Evolutionary conservation across 2,113 vertebrate genomes (phyloP), one percentile per base, ranked within the genome.

Genomic region (Columbina picui): DNA sequence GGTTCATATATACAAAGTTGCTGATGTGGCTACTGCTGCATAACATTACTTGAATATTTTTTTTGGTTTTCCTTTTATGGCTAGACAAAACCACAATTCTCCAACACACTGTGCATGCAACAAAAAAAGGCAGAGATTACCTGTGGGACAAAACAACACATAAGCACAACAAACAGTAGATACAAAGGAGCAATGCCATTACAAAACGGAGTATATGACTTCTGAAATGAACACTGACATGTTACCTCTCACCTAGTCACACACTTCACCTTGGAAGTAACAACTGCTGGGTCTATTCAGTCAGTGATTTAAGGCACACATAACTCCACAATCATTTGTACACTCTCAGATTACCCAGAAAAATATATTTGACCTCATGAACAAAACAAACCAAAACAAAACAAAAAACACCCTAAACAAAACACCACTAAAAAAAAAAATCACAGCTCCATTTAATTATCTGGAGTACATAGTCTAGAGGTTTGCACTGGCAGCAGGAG

Each of bases 401-500:
- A 23, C 9, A 20, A 49, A 49, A 49, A 11, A 49, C n/a, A n/a
- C n/a, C 12, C 49, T 25, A 21, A 23, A 21, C 21, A 50, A 50
- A 50, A 25, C 12, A 22, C 49, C 49, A 22, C 25, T 14, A 23
- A 18, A 14, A 45, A 18, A 14, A 45, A 52, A 36, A 52, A 13
- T 17, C 16, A 50, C 15, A 73, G 16, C 6, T 63, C 30, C 14
- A 4, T 76, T 47, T 77, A 32, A 13, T 50, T 59, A 23, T 13
- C 18, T 45, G 14, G 25, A 56, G 8, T 45, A n/a, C 18, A n/a
- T 10, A 52, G 41, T 27, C 25, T 39, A 85, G 67, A 63, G 3
- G 4, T 52, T 79, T 47, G 25, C 0, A 0, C 27, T 61, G 32
- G 36, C 16, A 61, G 10, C 56, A 50, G 39, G 20, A 63, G 14